phyloP scores from a whole-genome alignment of 2,797 vertebrate genomes.

The Micromesistius poutassou region DNA sequence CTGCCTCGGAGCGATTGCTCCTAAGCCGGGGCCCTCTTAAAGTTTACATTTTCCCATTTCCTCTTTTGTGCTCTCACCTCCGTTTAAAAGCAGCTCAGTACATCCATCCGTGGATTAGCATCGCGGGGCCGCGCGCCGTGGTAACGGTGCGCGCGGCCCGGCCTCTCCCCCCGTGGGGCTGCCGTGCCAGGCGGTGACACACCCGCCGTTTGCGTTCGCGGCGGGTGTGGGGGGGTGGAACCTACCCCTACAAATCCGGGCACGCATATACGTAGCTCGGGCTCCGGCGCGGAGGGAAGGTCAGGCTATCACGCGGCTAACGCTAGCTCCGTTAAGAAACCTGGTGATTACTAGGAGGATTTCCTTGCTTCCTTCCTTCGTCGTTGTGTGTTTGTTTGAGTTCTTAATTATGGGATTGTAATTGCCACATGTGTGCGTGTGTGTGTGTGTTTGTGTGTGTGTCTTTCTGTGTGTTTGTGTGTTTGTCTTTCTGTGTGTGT shows the following conservation, averaged over 20 bases:
- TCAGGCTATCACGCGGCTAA: constrained; percentile 61
- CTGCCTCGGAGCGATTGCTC: constrained; percentile 47
- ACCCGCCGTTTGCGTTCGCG: constrained; percentile 47
- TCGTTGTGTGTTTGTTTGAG: constrained; percentile 72
- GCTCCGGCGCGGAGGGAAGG: constrained; percentile 62
- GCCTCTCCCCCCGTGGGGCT: constrained; percentile 69
- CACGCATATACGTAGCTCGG: constrained; percentile 3
- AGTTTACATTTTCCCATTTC: constrained; percentile 72
- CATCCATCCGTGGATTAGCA: constrained; percentile 73
- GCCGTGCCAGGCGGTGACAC: constrained; percentile 67
- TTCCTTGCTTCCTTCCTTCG: constrained; percentile 45
- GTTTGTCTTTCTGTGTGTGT: too few species aligned
- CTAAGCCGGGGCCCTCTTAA: constrained; percentile 68
- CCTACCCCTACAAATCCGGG: constrained; percentile 37
- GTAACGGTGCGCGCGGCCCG: constrained; percentile 48
- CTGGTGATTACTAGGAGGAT: constrained; percentile 63
- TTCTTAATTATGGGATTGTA: constrained; percentile 73
- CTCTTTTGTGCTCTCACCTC: constrained; percentile 66
- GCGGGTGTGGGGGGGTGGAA: too few species aligned
- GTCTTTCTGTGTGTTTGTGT: too few species aligned
- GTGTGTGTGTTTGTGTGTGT: too few species aligned
- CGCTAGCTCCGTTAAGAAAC: constrained; percentile 70
- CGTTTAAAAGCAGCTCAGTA: constrained; percentile 71
- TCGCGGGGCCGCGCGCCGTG: constrained; percentile 40
- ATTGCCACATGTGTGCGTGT: constrained; percentile 39